Evolutionary conservation across 1,140 invertebrate genomes (phyloP).

Genomic region (Paraescarpia echinospica): DNA sequence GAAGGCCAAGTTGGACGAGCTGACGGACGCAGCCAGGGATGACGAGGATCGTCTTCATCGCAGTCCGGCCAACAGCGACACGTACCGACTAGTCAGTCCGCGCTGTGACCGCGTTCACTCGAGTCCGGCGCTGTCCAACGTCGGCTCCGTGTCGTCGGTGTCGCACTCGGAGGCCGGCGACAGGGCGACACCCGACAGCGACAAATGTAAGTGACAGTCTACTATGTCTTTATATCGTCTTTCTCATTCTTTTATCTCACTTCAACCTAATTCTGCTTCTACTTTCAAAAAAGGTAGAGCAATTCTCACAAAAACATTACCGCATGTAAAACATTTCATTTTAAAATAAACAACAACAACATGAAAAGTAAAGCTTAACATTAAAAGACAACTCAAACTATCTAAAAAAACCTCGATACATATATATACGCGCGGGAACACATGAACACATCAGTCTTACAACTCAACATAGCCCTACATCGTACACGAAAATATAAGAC

Average conservation of each 20-base stretch:
- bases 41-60: not conserved
- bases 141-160: not conserved
- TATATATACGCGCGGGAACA: too few relatives aligned
- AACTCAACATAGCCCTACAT: too few relatives aligned
- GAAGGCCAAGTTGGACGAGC: constrained; percentile 46
- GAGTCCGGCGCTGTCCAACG: not conserved
- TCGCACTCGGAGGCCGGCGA: not conserved
- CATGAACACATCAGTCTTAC: too few relatives aligned
- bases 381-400: too few relatives aligned
- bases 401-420: too few relatives aligned
- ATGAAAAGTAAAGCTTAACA: too few relatives aligned
- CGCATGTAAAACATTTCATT: too few relatives aligned
- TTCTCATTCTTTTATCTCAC: not conserved
- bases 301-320: too few relatives aligned
- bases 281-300: too few relatives aligned
- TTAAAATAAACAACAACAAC: too few relatives aligned
- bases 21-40: not conserved
- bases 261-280: too few relatives aligned
- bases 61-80: constrained; percentile 9
- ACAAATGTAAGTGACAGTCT: not conserved
- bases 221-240: not conserved
- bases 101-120: constrained; percentile 4
- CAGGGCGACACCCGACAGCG: constrained; percentile 9
- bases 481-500: too few relatives aligned
- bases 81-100: not conserved